Evolutionary conservation across 2,797 vertebrate species (phyloP), one percentile per base, ranked within the genome.

Genomic region (Mormyrus proboscirostris): DNA sequence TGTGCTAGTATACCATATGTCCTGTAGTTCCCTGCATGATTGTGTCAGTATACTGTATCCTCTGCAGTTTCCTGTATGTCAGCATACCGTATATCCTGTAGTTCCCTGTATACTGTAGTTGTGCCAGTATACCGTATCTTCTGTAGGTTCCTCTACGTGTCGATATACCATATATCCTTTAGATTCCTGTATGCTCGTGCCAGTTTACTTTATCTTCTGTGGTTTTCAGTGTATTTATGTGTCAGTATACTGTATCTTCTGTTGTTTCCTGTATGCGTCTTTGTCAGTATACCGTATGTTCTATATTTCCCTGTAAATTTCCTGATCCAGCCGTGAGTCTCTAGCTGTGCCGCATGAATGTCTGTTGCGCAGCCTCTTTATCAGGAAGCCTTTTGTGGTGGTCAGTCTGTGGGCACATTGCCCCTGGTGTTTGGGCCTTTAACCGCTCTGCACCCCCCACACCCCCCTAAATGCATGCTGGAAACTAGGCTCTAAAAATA

Each of bases 361-460:
- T 76, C 69, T 76, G 69, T 76, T 38, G 33, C 1, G 4, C 69
- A 76, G 16, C 69, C 33, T 76, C 33, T 33, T 8, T n/a, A 41
- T 79, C 73, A n/a, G 38, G 73, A 79, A 16, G 73, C 16, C 38
- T 79, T 97, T 97, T 97, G 96, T 97, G 95, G 91, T 49, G 73
- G 16, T 7, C 91, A 92, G 94, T 92, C 92, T 92, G 91, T 93
- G 94, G 53, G 92, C 96, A 95, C 95, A 96, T 96, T 96, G 95
- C 95, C 95, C 94, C 92, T 95, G 93, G 93, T 95, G 94, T 96
- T 95, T 96, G 95, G 95, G 95, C 94, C 89, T 59, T 89, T 83
- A 55, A 85, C 38, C 88, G 82, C 59, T 90, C 86, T 55, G 41
- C 92, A 92, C 92, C 91, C 33, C 55, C 50, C 38, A 47, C 41